A percentile compares a stretch with the other conserved stretches of the same genome.
These are phyloP conservation scores for Pseudococcus longispinus DNA, from an alignment of 2,888 invertebrate species.

Conservation along the genomic window DNA sequence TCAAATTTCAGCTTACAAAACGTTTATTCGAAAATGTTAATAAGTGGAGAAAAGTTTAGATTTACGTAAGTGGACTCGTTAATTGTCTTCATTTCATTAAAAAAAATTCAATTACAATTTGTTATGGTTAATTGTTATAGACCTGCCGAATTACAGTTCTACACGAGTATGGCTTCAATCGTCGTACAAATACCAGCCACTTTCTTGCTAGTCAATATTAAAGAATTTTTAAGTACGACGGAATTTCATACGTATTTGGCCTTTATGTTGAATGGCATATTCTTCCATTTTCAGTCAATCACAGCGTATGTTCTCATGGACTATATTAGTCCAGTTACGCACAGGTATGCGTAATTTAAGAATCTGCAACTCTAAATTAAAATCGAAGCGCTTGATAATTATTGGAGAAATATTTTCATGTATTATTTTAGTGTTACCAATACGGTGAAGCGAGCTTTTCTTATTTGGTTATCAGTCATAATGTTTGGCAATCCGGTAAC, in stretches of 20 bases:
- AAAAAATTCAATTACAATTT: neutral
- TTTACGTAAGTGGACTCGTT: conserved; percentile 71
- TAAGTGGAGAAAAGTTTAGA: conserved; percentile 76
- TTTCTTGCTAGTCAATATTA: conserved; percentile 71
- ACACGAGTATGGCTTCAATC: conserved; percentile 76
- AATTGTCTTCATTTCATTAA: neutral
- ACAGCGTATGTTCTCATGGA: conserved; percentile 81
- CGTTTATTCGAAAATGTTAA: conserved; percentile 79
- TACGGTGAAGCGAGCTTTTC: conserved; percentile 78
- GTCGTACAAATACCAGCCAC: conserved; percentile 76
- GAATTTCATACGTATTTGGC: conserved; percentile 66
- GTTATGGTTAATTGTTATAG: conserved; percentile 64
- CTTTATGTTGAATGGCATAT: conserved; percentile 74
- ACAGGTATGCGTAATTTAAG: conserved; percentile 67
- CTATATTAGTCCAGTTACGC: conserved; percentile 80
- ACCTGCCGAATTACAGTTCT: conserved; percentile 80
- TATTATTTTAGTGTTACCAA: conserved; percentile 74
- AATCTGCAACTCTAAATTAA: neutral
- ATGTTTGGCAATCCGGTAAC: conserved; percentile 79
- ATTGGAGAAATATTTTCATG: neutral
- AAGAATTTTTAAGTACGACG: conserved; percentile 63
- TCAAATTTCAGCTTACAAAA: conserved; percentile 71
- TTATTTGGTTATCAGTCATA: conserved; percentile 78
- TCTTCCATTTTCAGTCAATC: conserved; percentile 82
- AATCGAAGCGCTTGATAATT: neutral